Evolutionary conservation across 2,797 vertebrate species (phyloP).

Genomic region (Anabacerthia variegaticeps): DNA sequence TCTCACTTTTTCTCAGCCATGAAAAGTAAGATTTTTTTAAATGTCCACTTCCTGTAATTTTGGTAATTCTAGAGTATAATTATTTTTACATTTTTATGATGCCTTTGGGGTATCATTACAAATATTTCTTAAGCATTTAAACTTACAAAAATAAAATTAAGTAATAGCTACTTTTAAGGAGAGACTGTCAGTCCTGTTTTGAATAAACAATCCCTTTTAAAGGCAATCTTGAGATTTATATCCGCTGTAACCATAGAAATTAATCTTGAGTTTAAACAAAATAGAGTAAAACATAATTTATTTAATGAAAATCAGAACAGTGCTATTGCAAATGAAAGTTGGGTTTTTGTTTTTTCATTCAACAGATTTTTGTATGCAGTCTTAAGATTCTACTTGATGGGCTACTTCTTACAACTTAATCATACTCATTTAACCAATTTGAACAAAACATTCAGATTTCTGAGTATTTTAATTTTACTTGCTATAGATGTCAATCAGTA

Average conservation of each 20-base stretch:
- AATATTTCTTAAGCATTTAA: conserved; percentile 77
- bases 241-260: conserved; percentile 75
- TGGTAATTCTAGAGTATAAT: conserved; percentile 74
- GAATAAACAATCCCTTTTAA: conserved; percentile 72
- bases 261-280: conserved; percentile 74
- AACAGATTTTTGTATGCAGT: conserved; percentile 39
- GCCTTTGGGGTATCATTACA: conserved; percentile 76
- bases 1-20: neutral
- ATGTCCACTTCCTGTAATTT: conserved; percentile 76
- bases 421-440: conserved; percentile 6
- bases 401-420: conserved; percentile 61
- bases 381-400: conserved; percentile 55
- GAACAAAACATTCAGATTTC: conserved; percentile 18
- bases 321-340: conserved; percentile 64
- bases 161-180: conserved; percentile 74
- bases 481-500: neutral
- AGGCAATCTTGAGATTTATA: conserved; percentile 74
- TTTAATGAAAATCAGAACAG: conserved; percentile 77
- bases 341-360: neutral
- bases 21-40: conserved; percentile 65
- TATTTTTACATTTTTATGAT: conserved; percentile 79
- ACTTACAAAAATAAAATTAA: conserved; percentile 77
- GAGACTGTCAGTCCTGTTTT: conserved; percentile 70
- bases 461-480: conserved; percentile 1
- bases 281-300: conserved; percentile 66